Conservation (phyloP, 1,140 invertebrate genomes). For the Drosophila bocqueti region DNA sequence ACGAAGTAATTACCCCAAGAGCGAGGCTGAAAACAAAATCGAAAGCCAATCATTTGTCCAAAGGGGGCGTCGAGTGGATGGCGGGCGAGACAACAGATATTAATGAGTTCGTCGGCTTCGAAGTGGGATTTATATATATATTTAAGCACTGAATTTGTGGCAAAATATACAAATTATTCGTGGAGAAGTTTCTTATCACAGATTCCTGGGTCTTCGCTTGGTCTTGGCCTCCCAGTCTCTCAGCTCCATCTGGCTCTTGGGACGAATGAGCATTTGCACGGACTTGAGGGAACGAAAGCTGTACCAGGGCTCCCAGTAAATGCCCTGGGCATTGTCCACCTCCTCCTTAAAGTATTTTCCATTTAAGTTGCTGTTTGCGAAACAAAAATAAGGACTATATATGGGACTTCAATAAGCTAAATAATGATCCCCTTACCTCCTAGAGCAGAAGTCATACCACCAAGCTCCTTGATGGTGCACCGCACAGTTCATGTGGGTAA, state of each 20-base stretch:
- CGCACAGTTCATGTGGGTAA: slow-evolving; percentile 87
- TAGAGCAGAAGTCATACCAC: slow-evolving; percentile 87
- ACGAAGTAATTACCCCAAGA: slow-evolving; percentile 41
- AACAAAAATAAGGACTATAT: neutral
- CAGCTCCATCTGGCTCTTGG: slow-evolving; percentile 47
- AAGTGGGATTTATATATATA: slow-evolving; percentile 22
- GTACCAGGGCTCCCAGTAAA: slow-evolving; percentile 72
- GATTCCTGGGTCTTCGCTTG: neutral
- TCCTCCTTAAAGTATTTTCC: slow-evolving; percentile 61
- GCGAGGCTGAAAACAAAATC: slow-evolving; percentile 18
- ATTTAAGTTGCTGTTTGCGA: slow-evolving; percentile 61
- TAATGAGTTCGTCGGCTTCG: slow-evolving; percentile 16
- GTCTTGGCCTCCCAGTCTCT: slow-evolving; percentile 6
- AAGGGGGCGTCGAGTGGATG: slow-evolving; percentile 8
- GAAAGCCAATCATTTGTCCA: slow-evolving; percentile 41
- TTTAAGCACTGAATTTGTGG: neutral
- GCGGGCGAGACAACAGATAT: slow-evolving; percentile 12
- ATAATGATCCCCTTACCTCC: slow-evolving; percentile 43
- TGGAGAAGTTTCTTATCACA: neutral
- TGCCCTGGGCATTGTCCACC: slow-evolving; percentile 48
- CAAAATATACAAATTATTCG: neutral
- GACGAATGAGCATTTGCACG: slow-evolving; percentile 68
- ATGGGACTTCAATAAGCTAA: neutral
- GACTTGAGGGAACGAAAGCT: slow-evolving; percentile 64
- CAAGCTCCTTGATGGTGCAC: slow-evolving; percentile 88